Percentiles rank a stretch among this genome's conserved stretches.
These are phyloP conservation scores for Archivesica marissinica DNA, from an alignment of 1,140 invertebrate species.

Conservation along the genomic window DNA sequence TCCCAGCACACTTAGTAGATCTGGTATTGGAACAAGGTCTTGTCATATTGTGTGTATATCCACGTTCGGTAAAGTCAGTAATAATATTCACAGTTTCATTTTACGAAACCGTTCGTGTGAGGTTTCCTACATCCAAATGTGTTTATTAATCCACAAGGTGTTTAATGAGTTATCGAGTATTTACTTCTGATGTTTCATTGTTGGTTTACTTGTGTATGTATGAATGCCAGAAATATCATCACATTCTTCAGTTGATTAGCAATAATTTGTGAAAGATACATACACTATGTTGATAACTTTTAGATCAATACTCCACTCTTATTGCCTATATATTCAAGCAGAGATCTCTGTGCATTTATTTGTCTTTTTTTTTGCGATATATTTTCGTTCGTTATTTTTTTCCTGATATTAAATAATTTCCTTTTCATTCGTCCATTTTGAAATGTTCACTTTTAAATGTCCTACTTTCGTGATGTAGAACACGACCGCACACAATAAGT, in stretches of 20 bases:
- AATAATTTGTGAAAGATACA: constrained; percentile 42
- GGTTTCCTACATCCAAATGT: too few species aligned
- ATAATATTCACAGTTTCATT: too few species aligned
- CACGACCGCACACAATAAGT: not conserved
- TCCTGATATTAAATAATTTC: not conserved
- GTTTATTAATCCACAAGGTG: too few species aligned
- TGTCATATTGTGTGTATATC: constrained; percentile 8
- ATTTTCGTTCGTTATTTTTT: not conserved
- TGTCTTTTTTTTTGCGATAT: not conserved
- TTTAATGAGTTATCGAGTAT: not conserved
- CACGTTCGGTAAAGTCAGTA: too few species aligned
- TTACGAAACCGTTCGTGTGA: not conserved
- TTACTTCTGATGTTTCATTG: not conserved
- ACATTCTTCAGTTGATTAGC: constrained; percentile 23
- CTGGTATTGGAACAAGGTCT: not conserved
- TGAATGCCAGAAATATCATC: not conserved
- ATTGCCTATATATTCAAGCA: constrained; percentile 32
- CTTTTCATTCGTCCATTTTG: not conserved
- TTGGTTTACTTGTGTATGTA: not conserved
- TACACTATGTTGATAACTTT: constrained; percentile 55
- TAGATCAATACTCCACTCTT: constrained; percentile 44
- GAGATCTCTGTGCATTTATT: not conserved
- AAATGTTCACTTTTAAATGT: not conserved
- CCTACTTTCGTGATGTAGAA: not conserved
- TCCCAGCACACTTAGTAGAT: not conserved